A percentile compares a stretch with the other conserved stretches of the same genome.
These are phyloP conservation scores for Vollenhovia emeryi DNA, from an alignment of 1,140 invertebrate genomes.

Conservation along the genomic window DNA sequence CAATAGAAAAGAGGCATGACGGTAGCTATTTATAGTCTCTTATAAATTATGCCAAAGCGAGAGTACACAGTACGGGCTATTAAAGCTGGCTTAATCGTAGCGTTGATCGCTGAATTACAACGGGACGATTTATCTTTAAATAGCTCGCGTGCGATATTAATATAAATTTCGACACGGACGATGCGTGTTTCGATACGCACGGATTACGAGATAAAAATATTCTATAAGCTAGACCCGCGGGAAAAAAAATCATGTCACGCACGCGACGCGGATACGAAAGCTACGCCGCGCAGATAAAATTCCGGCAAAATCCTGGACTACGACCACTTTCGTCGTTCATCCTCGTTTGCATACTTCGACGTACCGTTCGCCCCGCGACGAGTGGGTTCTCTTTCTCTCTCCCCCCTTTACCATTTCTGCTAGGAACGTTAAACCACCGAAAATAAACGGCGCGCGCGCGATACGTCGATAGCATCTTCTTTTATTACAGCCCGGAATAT, in stretches of 20 bases:
- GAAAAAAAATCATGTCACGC: constrained; percentile 5
- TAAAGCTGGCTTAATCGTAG: not conserved
- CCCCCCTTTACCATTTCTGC: not conserved
- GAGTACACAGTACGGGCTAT: not conserved
- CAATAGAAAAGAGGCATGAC: not conserved
- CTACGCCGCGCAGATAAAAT: not conserved
- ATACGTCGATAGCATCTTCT: constrained; percentile 35
- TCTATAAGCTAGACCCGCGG: not conserved
- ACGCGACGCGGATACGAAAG: not conserved
- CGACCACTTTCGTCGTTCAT: not conserved
- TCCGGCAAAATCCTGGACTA: not conserved
- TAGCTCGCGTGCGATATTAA: not conserved
- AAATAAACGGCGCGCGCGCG: constrained; percentile 7
- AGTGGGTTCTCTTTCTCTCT: not conserved
- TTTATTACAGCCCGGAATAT: constrained; percentile 35
- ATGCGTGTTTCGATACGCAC: not conserved
- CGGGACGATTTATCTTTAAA: not conserved
- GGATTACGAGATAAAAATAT: constrained; percentile 13
- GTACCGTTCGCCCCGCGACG: not conserved
- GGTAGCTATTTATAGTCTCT: not conserved
- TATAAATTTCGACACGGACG: not conserved
- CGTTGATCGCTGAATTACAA: not conserved
- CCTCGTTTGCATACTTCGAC: constrained; percentile 4
- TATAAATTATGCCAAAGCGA: too few relatives aligned
- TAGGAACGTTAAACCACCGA: not conserved